Conservation (phyloP, 2,888 invertebrate genomes). For the Alviniconcha strummeri region DNA sequence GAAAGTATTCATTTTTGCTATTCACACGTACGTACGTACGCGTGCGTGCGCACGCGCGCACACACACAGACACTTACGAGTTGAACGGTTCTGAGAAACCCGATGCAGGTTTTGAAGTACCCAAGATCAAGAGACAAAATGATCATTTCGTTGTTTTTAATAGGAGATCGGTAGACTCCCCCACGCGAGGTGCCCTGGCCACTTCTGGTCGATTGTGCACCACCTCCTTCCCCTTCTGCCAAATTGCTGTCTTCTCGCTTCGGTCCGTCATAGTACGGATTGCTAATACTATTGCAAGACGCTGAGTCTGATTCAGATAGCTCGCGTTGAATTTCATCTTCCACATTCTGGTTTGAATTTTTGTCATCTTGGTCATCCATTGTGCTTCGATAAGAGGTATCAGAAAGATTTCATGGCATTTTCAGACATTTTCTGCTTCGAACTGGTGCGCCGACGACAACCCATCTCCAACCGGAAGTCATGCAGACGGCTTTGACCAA, state of each 20-base stretch:
- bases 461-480: constrained; percentile 2
- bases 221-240: neutral
- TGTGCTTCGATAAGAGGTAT: neutral
- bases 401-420: too few species aligned
- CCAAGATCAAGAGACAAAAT: constrained; percentile 7
- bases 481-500: constrained; percentile 29
- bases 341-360: constrained; percentile 16
- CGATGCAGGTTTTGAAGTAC: constrained; percentile 13
- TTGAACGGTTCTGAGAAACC: constrained; percentile 15
- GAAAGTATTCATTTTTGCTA: too few species aligned
- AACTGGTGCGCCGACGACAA: neutral
- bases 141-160: constrained; percentile 32
- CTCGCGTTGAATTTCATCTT: constrained; percentile 30
- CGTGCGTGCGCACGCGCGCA: neutral
- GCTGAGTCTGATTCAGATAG: constrained; percentile 42
- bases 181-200: neutral
- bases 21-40: neutral
- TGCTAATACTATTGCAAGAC: constrained; percentile 45
- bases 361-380: constrained; percentile 30
- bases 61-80: constrained; percentile 5
- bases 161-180: neutral
- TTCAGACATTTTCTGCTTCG: constrained; percentile 6
- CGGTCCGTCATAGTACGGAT: constrained; percentile 47
- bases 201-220: neutral
- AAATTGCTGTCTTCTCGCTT: constrained; percentile 11